Evolutionary conservation across 2,113 vertebrate species (phyloP).

Genomic region (Meles meles): DNA sequence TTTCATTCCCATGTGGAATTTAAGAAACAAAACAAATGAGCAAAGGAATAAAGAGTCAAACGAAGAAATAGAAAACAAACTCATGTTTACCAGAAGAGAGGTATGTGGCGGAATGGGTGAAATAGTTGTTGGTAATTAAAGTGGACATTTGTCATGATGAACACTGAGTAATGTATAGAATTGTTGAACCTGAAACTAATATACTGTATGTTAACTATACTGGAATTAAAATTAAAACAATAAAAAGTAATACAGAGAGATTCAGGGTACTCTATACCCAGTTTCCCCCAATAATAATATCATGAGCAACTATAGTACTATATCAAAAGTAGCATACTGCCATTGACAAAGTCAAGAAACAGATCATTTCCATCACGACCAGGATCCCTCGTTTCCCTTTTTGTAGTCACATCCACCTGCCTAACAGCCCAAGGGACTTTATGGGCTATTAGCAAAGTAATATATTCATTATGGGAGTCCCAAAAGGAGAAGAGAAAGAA

Average conservation of each 20-base stretch:
- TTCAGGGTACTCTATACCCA: neutral
- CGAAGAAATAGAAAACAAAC: neutral
- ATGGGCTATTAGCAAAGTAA: neutral
- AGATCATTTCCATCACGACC: neutral
- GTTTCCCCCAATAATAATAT: neutral
- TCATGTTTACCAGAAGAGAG: neutral
- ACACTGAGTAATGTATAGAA: neutral
- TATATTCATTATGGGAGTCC: neutral
- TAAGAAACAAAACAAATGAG: neutral
- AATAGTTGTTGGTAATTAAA: neutral
- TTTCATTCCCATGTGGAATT: neutral
- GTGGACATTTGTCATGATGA: neutral
- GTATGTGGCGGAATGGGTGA: neutral
- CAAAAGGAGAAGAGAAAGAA: neutral
- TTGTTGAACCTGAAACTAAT: neutral
- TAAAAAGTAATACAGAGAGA: neutral
- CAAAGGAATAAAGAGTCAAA: neutral
- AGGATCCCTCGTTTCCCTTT: neutral
- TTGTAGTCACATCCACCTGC: neutral
- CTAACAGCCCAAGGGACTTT: neutral
- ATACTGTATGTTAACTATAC: neutral
- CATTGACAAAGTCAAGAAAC: neutral
- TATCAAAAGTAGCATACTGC: neutral
- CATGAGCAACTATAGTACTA: neutral
- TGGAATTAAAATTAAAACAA: neutral